Conservation (phyloP, 1,140 invertebrate genomes). For the Leptestheria dahalacensis region DNA sequence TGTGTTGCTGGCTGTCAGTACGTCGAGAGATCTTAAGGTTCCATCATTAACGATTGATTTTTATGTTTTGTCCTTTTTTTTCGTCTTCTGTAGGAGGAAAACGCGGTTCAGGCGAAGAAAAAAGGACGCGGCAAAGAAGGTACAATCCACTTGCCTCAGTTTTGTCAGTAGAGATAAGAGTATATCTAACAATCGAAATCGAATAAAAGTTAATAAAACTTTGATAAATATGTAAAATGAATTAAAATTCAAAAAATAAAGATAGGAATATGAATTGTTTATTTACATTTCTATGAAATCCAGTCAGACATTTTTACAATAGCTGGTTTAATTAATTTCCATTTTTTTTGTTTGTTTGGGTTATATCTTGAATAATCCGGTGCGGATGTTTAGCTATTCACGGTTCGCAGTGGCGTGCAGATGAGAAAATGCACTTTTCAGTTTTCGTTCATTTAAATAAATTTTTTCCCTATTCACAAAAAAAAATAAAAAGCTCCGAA, state of each 20-base stretch:
- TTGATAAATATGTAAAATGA: constrained; percentile 12
- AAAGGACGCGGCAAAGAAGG: constrained; percentile 69
- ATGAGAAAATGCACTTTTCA: no score
- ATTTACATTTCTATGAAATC: no score
- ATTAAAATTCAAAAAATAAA: constrained; percentile 1
- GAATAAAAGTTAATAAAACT: constrained; percentile 13
- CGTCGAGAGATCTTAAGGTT: constrained; percentile 2
- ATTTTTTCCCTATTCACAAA: background rate
- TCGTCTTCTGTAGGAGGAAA: constrained; percentile 47
- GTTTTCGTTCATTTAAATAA: background rate
- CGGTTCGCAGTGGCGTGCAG: no score
- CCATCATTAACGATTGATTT: no score
- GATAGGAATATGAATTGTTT: background rate
- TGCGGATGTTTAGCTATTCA: no score
- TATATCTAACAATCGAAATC: background rate
- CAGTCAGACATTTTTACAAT: no score
- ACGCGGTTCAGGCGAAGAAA: constrained; percentile 42
- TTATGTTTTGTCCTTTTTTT: constrained; percentile 19
- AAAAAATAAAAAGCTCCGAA: background rate
- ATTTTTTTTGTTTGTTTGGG: no score
- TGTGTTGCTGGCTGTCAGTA: constrained; percentile 12
- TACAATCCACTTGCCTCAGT: constrained; percentile 29
- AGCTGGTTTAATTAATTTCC: no score
- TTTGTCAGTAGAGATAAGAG: background rate
- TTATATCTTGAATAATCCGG: no score